phyloP scores from a whole-genome alignment of 2,113 vertebrate genomes.

The Tychaedon coryphoeus region DNA sequence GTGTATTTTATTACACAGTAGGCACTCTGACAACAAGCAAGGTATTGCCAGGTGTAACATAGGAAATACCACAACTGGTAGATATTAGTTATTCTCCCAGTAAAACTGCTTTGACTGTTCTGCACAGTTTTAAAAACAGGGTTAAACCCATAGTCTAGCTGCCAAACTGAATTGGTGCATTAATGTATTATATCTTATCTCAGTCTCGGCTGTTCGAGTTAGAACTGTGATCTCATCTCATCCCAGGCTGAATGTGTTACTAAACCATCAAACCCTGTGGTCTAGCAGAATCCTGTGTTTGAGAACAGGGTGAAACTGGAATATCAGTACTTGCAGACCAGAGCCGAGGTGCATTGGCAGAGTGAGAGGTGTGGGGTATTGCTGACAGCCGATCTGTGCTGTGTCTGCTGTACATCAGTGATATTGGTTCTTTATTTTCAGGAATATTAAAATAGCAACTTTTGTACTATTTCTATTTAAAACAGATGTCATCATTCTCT shows the following conservation, averaged over 20 bases:
- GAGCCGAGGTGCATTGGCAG: background rate
- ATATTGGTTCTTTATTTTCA: background rate
- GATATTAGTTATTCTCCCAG: background rate
- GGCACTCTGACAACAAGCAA: background rate
- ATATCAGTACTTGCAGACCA: background rate
- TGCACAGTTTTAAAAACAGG: background rate
- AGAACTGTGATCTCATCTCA: background rate
- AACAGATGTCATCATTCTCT: background rate
- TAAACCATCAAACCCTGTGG: background rate
- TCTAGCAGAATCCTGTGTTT: background rate
- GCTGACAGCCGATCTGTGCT: background rate
- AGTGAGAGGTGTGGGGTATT: background rate
- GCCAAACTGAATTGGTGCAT: background rate
- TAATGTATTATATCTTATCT: background rate
- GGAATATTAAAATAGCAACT: slow-evolving; percentile 5
- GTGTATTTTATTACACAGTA: background rate
- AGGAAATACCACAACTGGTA: background rate
- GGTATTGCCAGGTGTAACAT: background rate
- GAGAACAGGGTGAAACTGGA: background rate
- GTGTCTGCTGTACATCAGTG: background rate
- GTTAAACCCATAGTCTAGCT: background rate
- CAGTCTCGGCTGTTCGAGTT: background rate
- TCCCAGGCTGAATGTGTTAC: background rate
- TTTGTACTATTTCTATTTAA: background rate
- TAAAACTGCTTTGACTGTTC: background rate